phyloP scores from a whole-genome alignment of 1,140 invertebrate genomes.

The Philaenus spumarius region DNA sequence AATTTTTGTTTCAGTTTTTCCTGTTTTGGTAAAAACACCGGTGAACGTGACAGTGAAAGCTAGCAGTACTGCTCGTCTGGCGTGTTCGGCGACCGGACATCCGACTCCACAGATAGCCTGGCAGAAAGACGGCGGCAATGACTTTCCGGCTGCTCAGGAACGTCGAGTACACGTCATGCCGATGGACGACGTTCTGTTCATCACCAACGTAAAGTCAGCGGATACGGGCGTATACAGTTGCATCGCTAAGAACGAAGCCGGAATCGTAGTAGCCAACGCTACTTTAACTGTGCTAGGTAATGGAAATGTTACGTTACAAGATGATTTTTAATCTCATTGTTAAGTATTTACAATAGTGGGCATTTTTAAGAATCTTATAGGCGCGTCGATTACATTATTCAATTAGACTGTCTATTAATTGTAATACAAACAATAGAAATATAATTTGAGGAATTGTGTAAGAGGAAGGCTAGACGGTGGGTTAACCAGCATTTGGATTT shows the following conservation, averaged over 20 bases:
- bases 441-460: no score
- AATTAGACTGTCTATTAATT: no score
- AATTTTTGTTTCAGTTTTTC: conserved; percentile 65
- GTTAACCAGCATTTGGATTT: no score
- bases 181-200: conserved; percentile 86
- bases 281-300: conserved; percentile 76
- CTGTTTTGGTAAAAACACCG: conserved; percentile 79
- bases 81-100: conserved; percentile 85
- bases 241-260: conserved; percentile 84
- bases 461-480: no score
- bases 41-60: conserved; percentile 75
- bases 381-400: no score
- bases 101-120: conserved; percentile 84
- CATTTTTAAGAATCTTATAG: no score
- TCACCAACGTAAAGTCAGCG: conserved; percentile 76
- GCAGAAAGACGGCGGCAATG: conserved; percentile 81
- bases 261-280: conserved; percentile 78
- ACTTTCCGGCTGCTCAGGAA: conserved; percentile 92
- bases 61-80: conserved; percentile 78
- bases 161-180: conserved; percentile 88
- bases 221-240: conserved; percentile 93
- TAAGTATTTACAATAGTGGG: no score
- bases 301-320: no score
- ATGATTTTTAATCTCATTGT: no score
- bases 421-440: no score